Evolutionary conservation across 2,888 invertebrate genomes (phyloP).

Genomic region (Argynnis bischoffii): DNA sequence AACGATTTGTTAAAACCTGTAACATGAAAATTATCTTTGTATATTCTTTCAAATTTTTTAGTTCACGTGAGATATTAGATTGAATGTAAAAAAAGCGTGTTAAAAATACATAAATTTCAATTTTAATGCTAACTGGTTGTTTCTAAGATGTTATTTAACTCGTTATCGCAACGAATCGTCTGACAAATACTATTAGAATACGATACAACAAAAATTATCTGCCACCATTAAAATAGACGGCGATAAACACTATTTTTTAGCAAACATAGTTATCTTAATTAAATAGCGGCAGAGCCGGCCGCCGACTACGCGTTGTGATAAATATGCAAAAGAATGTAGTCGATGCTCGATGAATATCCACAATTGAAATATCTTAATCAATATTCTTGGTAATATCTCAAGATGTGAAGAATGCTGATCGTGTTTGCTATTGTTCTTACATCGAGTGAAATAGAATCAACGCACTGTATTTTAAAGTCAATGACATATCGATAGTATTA

Average conservation of each 20-base stretch:
- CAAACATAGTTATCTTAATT: slow-evolving; percentile 58
- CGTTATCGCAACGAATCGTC: slow-evolving; percentile 8
- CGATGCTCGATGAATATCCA: slow-evolving; percentile 36
- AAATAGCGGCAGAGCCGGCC: slow-evolving; percentile 52
- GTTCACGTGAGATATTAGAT: neutral
- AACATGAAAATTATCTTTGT: no score
- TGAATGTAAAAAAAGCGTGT: neutral
- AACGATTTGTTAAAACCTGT: no score
- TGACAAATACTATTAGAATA: slow-evolving; percentile 46
- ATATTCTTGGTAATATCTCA: slow-evolving; percentile 31
- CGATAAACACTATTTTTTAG: slow-evolving; percentile 43
- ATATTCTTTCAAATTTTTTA: no score
- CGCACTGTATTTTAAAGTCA: slow-evolving; percentile 5
- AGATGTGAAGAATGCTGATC: slow-evolving; percentile 25
- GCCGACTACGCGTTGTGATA: slow-evolving; percentile 35
- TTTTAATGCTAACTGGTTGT: slow-evolving; percentile 3
- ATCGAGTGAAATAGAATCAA: neutral
- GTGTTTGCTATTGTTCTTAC: slow-evolving; percentile 21
- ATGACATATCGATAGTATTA: slow-evolving; percentile 19
- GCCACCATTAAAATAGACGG: slow-evolving; percentile 33
- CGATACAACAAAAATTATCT: slow-evolving; percentile 35
- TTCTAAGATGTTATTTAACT: slow-evolving; percentile 13
- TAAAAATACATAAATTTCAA: neutral
- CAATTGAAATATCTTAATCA: slow-evolving; percentile 35
- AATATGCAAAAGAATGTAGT: slow-evolving; percentile 41